These are phyloP conservation scores for Dicranocentrus wangi DNA, from an alignment of 2,888 invertebrate species.

Conservation along the genomic window DNA sequence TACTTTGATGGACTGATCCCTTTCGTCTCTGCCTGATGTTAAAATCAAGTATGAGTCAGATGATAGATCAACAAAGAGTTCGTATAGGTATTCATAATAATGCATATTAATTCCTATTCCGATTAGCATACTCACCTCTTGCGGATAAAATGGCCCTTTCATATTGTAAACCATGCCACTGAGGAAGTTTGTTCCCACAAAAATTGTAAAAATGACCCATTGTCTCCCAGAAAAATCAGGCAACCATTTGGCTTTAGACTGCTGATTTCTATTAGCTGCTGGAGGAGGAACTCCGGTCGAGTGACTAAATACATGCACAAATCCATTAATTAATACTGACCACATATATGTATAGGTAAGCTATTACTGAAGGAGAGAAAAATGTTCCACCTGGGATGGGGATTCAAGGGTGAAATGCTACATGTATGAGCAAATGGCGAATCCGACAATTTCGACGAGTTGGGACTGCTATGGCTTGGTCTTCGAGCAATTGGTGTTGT, in stretches of 20 bases:
- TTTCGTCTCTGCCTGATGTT: conserved; percentile 84
- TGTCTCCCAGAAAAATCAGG: conserved; percentile 45
- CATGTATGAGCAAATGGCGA: conserved; percentile 43
- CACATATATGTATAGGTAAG: too few species aligned
- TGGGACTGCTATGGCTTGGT: conserved; percentile 55
- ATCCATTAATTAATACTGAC: too few species aligned
- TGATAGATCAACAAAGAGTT: not conserved
- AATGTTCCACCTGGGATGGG: conserved; percentile 21
- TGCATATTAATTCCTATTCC: too few species aligned
- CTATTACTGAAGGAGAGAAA: too few species aligned
- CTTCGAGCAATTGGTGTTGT: not conserved
- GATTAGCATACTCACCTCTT: conserved; percentile 48
- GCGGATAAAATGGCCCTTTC: conserved; percentile 66
- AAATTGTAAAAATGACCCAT: conserved; percentile 59
- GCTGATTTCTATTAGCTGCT: not conserved
- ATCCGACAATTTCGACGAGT: conserved; percentile 42
- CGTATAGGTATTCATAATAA: too few species aligned
- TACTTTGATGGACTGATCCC: conserved; percentile 87
- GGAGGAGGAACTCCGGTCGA: too few species aligned
- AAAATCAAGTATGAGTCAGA: conserved; percentile 30
- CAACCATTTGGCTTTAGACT: conserved; percentile 23
- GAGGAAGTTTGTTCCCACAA: conserved; percentile 55
- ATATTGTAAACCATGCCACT: conserved; percentile 63
- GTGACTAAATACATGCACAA: too few species aligned
- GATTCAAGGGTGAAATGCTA: conserved; percentile 42